Evolutionary conservation across 2,888 invertebrate genomes (phyloP).

Genomic region (Morpho achilles): DNA sequence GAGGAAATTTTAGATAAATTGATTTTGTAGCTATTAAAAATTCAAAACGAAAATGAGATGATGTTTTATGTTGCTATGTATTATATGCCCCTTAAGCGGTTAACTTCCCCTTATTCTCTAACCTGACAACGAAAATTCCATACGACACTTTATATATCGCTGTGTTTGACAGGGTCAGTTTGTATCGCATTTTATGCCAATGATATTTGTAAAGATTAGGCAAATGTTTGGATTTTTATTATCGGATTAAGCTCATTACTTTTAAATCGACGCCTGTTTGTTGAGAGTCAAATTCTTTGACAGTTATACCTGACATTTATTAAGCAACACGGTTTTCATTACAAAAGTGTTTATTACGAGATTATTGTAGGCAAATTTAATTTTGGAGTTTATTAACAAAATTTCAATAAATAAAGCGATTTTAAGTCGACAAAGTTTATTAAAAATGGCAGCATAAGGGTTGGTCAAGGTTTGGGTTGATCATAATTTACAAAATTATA

Average conservation of each 20-base stretch:
- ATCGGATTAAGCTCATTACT: conserved; percentile 26
- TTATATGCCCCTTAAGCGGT: too few species aligned
- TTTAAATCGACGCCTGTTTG: conserved; percentile 19
- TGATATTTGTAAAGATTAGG: conserved; percentile 29
- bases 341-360: conserved; percentile 3
- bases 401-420: too few species aligned
- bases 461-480: too few species aligned
- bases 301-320: conserved; percentile 13
- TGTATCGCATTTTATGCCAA: conserved; percentile 26
- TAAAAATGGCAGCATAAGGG: too few species aligned
- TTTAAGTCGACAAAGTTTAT: too few species aligned
- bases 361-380: conserved; percentile 1
- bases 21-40: too few species aligned
- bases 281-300: conserved; percentile 18
- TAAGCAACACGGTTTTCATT: conserved; percentile 6
- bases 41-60: too few species aligned
- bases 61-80: too few species aligned
- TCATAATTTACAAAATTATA: too few species aligned
- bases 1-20: too few species aligned
- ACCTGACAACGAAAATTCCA: conserved; percentile 12
- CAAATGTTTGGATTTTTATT: conserved; percentile 29
- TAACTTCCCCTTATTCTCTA: neutral
- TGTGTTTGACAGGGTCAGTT: conserved; percentile 22
- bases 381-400: neutral
- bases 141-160: conserved; percentile 10